phyloP scores from a whole-genome alignment of 2,888 invertebrate species.

The Ormyrus labotus region DNA sequence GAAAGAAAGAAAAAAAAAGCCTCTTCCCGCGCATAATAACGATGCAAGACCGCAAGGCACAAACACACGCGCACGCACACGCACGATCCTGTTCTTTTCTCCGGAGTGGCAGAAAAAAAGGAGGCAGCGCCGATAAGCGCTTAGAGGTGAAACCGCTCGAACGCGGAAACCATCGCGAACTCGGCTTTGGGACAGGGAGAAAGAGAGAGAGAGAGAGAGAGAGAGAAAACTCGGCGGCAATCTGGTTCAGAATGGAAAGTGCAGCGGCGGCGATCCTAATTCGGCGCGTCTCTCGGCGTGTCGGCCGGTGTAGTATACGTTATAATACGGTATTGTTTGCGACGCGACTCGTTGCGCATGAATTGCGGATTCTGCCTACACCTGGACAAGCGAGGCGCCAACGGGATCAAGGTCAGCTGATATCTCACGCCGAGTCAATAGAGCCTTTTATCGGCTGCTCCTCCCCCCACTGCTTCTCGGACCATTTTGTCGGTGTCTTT shows the following conservation, averaged over 20 bases:
- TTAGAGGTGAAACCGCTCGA: constrained; percentile 6
- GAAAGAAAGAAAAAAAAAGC: too few relatives aligned
- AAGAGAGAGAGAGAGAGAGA: constrained; percentile 31
- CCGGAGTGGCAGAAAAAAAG: neutral
- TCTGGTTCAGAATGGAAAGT: constrained; percentile 67
- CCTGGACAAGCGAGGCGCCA: constrained; percentile 10
- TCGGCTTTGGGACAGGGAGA: neutral
- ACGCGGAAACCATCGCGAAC: neutral
- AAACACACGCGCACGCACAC: neutral
- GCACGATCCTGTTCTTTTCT: neutral
- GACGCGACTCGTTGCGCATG: constrained; percentile 21
- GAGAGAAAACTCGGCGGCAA: constrained; percentile 45
- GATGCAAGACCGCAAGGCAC: neutral
- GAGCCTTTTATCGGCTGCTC: constrained; percentile 6
- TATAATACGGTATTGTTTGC: constrained; percentile 31
- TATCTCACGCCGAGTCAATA: constrained; percentile 28
- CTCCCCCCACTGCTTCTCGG: neutral
- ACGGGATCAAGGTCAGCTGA: constrained; percentile 51
- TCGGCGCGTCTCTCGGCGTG: constrained; percentile 49
- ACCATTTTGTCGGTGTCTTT: too few relatives aligned
- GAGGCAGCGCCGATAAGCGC: neutral
- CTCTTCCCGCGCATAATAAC: too few relatives aligned
- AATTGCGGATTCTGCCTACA: constrained; percentile 20
- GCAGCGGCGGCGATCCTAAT: constrained; percentile 60
- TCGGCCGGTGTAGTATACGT: neutral